Percentiles rank a stretch among this genome's conserved stretches.
Evolutionary conservation across 2,888 invertebrate genomes (phyloP).

Genomic region (Punctoribates punctum): DNA sequence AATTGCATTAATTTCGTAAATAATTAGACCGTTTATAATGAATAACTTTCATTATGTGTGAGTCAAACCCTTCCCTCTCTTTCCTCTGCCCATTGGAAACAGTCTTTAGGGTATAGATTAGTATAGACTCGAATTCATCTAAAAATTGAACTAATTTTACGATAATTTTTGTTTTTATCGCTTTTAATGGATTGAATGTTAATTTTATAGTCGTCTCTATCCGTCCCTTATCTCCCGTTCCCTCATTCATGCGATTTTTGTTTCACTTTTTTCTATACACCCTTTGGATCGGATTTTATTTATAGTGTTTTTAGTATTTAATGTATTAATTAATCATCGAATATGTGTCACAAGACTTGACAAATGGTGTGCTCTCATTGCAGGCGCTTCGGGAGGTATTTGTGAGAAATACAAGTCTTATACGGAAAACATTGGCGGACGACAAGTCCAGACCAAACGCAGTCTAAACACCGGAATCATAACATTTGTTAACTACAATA

Average conservation of each 20-base stretch:
- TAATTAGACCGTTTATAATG: slow-evolving; percentile 23
- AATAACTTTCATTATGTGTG: background rate
- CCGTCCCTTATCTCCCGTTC: background rate
- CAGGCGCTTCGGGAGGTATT: slow-evolving; percentile 93
- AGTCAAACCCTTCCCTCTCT: background rate
- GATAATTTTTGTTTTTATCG: background rate
- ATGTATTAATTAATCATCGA: background rate
- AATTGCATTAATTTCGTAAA: background rate
- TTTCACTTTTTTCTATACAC: background rate
- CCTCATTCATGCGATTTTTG: background rate
- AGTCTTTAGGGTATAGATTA: background rate
- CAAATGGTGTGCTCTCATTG: too few relatives aligned
- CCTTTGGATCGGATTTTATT: background rate
- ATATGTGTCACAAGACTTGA: background rate
- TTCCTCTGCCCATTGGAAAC: background rate
- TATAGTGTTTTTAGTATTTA: background rate
- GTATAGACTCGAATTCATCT: too few relatives aligned
- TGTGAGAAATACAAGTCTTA: slow-evolving; percentile 97
- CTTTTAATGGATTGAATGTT: background rate
- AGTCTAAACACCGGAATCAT: slow-evolving; percentile 98
- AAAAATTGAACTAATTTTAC: background rate
- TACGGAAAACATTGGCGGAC: slow-evolving; percentile 89
- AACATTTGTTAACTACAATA: slow-evolving; percentile 97
- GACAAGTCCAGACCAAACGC: slow-evolving; percentile 87
- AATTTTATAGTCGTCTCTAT: background rate